Conservation (phyloP, 2,113 vertebrate genomes). For the cattle (Bos taurus) region DNA sequence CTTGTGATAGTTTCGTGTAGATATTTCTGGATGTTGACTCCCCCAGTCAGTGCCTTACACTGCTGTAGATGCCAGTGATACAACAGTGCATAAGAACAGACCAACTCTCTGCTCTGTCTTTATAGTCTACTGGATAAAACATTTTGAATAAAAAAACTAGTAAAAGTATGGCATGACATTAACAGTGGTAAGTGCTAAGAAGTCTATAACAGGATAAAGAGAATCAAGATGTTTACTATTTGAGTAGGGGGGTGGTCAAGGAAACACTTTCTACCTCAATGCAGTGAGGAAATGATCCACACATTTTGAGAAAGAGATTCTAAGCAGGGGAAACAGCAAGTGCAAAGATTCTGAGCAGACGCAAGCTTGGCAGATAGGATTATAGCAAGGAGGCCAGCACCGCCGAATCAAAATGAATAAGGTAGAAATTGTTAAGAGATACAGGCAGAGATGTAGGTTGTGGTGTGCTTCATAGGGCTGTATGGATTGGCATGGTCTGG, state of each 20-base stretch:
- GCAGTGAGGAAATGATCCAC: not conserved
- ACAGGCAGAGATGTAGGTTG: not conserved
- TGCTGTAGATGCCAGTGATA: not conserved
- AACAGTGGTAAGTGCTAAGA: not conserved
- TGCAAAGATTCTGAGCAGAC: not conserved
- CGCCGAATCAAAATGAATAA: not conserved
- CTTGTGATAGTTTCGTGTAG: not conserved
- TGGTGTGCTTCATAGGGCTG: not conserved
- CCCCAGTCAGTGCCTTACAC: not conserved
- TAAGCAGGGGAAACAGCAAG: not conserved
- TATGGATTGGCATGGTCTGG: not conserved
- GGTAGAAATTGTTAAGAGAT: not conserved
- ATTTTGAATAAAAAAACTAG: not conserved
- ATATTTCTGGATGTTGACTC: not conserved
- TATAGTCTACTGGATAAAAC: not conserved
- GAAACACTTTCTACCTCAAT: not conserved
- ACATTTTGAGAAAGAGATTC: not conserved
- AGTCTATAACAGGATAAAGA: not conserved
- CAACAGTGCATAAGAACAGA: not conserved
- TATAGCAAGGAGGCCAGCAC: not conserved
- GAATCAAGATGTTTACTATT: not conserved
- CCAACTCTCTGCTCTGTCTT: not conserved
- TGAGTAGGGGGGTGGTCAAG: not conserved
- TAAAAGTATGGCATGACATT: not conserved
- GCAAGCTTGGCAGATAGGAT: not conserved